Percentiles rank a stretch among this genome's conserved stretches.
Conservation (phyloP, 2,797 vertebrate species). For the Cetoscarus ocellatus region DNA sequence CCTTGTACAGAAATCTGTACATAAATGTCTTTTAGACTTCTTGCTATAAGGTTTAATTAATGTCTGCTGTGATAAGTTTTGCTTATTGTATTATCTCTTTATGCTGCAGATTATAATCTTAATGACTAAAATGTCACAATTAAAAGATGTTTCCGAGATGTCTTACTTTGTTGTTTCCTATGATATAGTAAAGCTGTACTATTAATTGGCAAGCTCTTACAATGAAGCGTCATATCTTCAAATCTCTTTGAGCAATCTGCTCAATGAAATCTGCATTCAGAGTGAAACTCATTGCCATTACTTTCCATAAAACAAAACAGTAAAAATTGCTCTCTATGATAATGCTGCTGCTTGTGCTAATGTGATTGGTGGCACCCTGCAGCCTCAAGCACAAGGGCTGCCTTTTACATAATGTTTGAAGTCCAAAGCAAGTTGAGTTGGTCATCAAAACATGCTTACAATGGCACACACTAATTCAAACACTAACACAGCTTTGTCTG, state of each 20-base stretch:
- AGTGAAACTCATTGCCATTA: neutral
- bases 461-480: too few species aligned
- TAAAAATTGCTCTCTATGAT: too few species aligned
- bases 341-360: too few species aligned
- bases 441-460: too few species aligned
- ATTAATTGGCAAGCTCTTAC: constrained; percentile 18
- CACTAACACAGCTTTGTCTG: too few species aligned
- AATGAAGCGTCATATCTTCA: constrained; percentile 7
- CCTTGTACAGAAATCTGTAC: neutral
- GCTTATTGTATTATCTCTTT: constrained; percentile 27
- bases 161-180: constrained; percentile 21
- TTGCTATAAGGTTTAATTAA: constrained; percentile 27
- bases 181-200: constrained; percentile 14
- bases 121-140: constrained; percentile 29
- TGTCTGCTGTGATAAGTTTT: constrained; percentile 22
- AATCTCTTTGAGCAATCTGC: constrained; percentile 4
- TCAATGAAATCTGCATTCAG: constrained; percentile 4
- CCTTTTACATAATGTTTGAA: too few species aligned
- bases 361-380: too few species aligned
- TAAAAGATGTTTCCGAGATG: constrained; percentile 16
- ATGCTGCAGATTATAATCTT: constrained; percentile 30
- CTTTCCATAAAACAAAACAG: neutral
- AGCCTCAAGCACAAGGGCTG: too few species aligned
- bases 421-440: too few species aligned
- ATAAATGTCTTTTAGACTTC: neutral